Evolutionary conservation across 2,888 invertebrate species (phyloP), one percentile per base, ranked within the genome.

Genomic region (Blastobasis lacticolella): DNA sequence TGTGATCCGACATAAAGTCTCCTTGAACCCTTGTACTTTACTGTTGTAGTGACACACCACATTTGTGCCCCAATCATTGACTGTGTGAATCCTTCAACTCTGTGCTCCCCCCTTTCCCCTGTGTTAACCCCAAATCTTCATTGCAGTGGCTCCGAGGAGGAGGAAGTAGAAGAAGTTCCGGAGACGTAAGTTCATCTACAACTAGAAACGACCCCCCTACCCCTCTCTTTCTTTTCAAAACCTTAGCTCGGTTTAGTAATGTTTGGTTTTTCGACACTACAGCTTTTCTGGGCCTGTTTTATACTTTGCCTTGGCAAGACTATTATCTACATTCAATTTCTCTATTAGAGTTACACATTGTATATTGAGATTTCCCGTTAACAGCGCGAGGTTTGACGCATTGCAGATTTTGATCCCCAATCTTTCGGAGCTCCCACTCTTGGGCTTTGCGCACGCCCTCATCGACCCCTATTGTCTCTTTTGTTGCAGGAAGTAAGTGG

Each of bases 81-180:
- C 2, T 23, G 23, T 23, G 23, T 23, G 23, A 23, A 23, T 23
- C 23, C 23, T 23, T 23, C 23, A 23, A 23, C 23, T 23, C 23
- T 23, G 23, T 23, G 23, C 23, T 23, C 23, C 23, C 23, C 23
- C 23, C 23, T 23, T 23, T 23, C 42, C 48, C 61, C 54, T 64
- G 52, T 60, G 58, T 64, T 65, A 66, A 57, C 61, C 57, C 45
- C 57, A 59, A 60, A 45, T 68, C 47, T 76, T 60, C 77, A 81
- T 70, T 78, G 69, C 86, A 88, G 89, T 88, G 89, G 89, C 80
- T 84, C 88, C 78, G 94, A 94, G 90, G 94, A 93, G 91, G 92
- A 92, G 89, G 91, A 91, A 89, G 92, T 92, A 73, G 92, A 92
- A 89, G 93, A 94, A 92, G 93, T 93, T 76, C 90, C 87, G 74